Conservation (phyloP, 2,888 invertebrate species). For the Metellina segmentata region DNA sequence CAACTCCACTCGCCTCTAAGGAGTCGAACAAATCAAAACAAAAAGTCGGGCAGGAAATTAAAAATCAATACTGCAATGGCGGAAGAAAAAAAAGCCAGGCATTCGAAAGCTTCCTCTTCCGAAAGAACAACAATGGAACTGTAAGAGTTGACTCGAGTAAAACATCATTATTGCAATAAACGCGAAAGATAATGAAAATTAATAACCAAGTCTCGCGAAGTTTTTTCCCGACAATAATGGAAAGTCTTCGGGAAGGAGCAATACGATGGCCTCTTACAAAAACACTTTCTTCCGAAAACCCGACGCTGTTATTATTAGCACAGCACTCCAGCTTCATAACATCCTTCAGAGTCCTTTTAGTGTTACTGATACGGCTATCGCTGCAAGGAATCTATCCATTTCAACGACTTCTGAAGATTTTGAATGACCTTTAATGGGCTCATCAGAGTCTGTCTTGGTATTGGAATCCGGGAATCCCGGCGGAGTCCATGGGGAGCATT, state of each 20-base stretch:
- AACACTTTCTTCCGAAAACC: conserved; percentile 58
- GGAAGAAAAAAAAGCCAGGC: background rate
- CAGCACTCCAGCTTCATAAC: conserved; percentile 64
- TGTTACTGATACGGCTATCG: conserved; percentile 23
- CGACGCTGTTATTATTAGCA: conserved; percentile 72
- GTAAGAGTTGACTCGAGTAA: conserved; percentile 31
- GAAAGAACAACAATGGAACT: conserved; percentile 24
- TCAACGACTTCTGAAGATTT: conserved; percentile 67
- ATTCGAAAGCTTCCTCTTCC: conserved; percentile 14
- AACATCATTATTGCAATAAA: conserved; percentile 75
- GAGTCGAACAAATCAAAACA: background rate
- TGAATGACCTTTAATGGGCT: conserved; percentile 69
- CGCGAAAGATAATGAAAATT: conserved; percentile 74
- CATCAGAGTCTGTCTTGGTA: conserved; percentile 45
- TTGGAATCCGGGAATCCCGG: conserved; percentile 17
- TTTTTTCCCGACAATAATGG: conserved; percentile 58
- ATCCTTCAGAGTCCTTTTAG: conserved; percentile 50
- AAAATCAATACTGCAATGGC: conserved; percentile 4
- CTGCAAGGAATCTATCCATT: conserved; percentile 58
- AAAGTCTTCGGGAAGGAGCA: conserved; percentile 30
- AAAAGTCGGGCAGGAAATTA: conserved; percentile 1
- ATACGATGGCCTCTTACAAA: conserved; percentile 58
- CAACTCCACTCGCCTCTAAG: background rate
- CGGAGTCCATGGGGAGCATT: conserved; percentile 15
- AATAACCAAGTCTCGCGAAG: conserved; percentile 52